These are phyloP conservation scores for Drosophila seguyi DNA, from an alignment of 1,140 invertebrate species.

Conservation along the genomic window DNA sequence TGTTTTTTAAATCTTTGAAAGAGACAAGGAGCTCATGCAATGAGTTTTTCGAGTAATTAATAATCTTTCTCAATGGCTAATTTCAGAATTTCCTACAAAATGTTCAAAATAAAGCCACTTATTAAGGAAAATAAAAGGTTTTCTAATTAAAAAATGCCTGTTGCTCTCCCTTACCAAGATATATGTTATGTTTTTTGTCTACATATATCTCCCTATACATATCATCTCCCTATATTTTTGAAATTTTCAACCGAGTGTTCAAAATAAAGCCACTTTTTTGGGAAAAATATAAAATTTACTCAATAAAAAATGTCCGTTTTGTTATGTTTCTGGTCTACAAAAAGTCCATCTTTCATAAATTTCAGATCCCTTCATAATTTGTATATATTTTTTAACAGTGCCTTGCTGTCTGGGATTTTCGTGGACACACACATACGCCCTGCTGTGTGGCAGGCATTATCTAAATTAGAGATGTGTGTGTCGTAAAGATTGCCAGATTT, in stretches of 20 bases:
- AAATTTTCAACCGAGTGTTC: too few relatives aligned
- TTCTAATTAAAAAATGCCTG: neutral
- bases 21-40: neutral
- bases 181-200: neutral
- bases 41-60: neutral
- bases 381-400: neutral
- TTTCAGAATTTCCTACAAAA: too few relatives aligned
- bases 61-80: too few relatives aligned
- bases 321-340: too few relatives aligned
- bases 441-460: constrained; percentile 52
- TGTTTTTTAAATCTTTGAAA: too few relatives aligned
- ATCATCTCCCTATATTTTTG: too few relatives aligned
- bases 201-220: too few relatives aligned
- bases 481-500: constrained; percentile 38
- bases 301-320: too few relatives aligned
- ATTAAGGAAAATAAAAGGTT: too few relatives aligned
- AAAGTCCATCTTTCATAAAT: too few relatives aligned
- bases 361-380: neutral
- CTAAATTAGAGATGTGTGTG: constrained; percentile 72
- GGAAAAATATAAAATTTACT: too few relatives aligned
- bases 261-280: too few relatives aligned
- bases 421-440: constrained; percentile 47
- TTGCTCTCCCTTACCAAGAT: neutral
- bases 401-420: neutral
- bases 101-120: neutral